Percentiles rank a stretch among this genome's conserved stretches.
These are phyloP conservation scores for Hozukius guyotensis DNA, from an alignment of 2,797 vertebrate species.

Conservation along the genomic window DNA sequence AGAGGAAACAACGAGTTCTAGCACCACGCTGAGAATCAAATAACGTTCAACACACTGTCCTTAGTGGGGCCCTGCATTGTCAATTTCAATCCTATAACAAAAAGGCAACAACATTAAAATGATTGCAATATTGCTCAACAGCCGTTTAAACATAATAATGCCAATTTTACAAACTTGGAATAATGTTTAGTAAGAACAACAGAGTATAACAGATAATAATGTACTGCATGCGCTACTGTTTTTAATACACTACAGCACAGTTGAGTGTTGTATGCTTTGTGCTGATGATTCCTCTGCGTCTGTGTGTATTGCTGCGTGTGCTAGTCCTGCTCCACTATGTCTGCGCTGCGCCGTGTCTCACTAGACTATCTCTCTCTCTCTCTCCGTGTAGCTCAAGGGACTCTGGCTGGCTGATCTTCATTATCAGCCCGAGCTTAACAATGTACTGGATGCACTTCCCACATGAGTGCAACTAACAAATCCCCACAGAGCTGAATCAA, in stretches of 20 bases:
- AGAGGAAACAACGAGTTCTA: slow-evolving; percentile 67
- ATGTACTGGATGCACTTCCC: slow-evolving; percentile 82
- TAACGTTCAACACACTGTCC: slow-evolving; percentile 70
- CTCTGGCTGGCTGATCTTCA: slow-evolving; percentile 81
- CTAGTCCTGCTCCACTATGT: slow-evolving; percentile 62
- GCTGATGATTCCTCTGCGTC: slow-evolving; percentile 67
- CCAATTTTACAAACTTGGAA: slow-evolving; percentile 36
- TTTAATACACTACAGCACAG: slow-evolving; percentile 37
- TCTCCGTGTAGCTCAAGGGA: slow-evolving; percentile 70
- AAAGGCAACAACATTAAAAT: slow-evolving; percentile 55
- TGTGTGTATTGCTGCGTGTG: slow-evolving; percentile 51
- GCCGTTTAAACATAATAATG: slow-evolving; percentile 40
- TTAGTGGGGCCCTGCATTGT: slow-evolving; percentile 52
- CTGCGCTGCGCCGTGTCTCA: slow-evolving; percentile 60
- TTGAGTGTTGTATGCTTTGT: slow-evolving; percentile 62
- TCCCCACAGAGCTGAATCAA: slow-evolving; percentile 82
- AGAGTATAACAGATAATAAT: slow-evolving; percentile 33
- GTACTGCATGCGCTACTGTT: slow-evolving; percentile 20
- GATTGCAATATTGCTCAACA: slow-evolving; percentile 33
- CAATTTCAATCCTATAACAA: slow-evolving; percentile 47
- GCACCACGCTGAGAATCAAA: slow-evolving; percentile 81
- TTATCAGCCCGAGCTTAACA: slow-evolving; percentile 81
- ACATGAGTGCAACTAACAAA: slow-evolving; percentile 83
- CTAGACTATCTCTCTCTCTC: slow-evolving; percentile 65
- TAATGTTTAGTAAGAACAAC: slow-evolving; percentile 29